Base-by-base conservation (phyloP, 2,888 invertebrate species). In the Metallyticus violacea region DNA sequence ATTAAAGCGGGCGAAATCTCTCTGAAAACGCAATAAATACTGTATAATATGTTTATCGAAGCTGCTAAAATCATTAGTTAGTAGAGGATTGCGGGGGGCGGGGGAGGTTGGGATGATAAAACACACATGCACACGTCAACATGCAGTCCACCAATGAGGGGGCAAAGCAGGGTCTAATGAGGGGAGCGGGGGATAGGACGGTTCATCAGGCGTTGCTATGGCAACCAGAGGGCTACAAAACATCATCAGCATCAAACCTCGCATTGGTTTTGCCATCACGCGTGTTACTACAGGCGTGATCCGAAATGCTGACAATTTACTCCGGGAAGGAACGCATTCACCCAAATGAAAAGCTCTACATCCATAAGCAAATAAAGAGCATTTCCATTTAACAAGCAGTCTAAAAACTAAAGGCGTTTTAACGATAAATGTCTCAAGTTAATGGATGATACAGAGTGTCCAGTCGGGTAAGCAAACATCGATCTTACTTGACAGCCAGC, bases 21-120 rank as follows among this genome's bases (percentile, higher is more conserved):
- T 62, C 62, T 81, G 26, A 81, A 62, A 81, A 40, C 81, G 77
- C 77, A 83, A 83, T 83, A 83, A 83, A 83, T 83, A 83, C 77
- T 77, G 77, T 83, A 83, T 83, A 83, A 83, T 83, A 83, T 77
- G 83, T 83, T 83, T 83, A 83, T 77, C 83, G 83, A 83, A 77
- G 83, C 83, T 83, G 83, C 77, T 83, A 83, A 83, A 83, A 83
- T 83, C 83, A 83, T 83, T 83, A 83, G 83, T 83, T 62, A 62
- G 15, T 2, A 15, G 40, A 62, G 40, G 40, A 40, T n/a, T n/a
- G n/a, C n/a, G n/a, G n/a, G n/a, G n/a, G n/a, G n/a, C n/a, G 81
- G 76, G 82, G 83, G 77, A 79, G 7, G n/a, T n/a, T n/a, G n/a
- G n/a, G 27, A 77, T 77, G 77, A 83, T 83, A 83, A 83, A 83